A percentile compares a stretch with the other conserved stretches of the same genome.
phyloP scores from a whole-genome alignment of 2,113 vertebrate species.

The Athene noctua region DNA sequence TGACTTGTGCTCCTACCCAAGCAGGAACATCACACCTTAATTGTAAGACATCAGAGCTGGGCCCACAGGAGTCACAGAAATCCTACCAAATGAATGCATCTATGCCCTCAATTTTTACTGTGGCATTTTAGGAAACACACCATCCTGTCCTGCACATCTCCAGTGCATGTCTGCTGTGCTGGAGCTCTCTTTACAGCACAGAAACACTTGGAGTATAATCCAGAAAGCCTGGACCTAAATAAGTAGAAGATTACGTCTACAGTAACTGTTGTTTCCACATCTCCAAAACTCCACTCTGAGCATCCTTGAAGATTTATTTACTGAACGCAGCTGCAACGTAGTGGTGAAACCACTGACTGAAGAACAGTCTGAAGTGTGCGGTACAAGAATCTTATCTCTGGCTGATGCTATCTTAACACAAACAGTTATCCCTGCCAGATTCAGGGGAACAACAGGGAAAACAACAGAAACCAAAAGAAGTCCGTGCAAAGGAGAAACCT shows the following conservation, averaged over 20 bases:
- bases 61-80: not conserved
- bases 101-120: not conserved
- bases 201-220: not conserved
- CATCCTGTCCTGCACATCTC: not conserved
- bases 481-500: not conserved
- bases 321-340: not conserved
- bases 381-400: not conserved
- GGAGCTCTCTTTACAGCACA: not conserved
- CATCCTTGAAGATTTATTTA: not conserved
- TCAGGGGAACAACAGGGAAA: not conserved
- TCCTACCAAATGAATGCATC: not conserved
- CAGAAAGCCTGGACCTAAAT: not conserved
- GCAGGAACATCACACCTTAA: fast-evolving
- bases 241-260: not conserved
- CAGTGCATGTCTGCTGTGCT: not conserved
- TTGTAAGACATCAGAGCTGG: not conserved
- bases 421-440: not conserved
- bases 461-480: not conserved
- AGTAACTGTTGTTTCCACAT: not conserved
- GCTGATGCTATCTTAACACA: not conserved
- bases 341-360: not conserved
- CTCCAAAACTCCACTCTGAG: not conserved
- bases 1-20: not conserved
- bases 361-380: not conserved
- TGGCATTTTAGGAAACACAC: not conserved